These are phyloP conservation scores for Phortica variegata DNA, from an alignment of 1,140 invertebrate species.

Conservation along the genomic window DNA sequence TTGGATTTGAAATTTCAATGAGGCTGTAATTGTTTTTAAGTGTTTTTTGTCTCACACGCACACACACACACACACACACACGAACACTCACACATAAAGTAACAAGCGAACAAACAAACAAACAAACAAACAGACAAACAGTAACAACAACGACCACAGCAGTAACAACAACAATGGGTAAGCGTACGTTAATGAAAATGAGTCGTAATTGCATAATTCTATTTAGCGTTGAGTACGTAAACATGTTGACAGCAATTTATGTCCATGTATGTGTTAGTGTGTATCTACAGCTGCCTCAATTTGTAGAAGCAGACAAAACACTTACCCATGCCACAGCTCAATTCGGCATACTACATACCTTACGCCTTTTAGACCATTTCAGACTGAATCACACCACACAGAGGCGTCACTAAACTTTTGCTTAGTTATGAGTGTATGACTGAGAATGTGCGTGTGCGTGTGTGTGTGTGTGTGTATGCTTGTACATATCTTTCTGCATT, in stretches of 20 bases:
- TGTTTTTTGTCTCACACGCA: too few species aligned
- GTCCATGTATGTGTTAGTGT: too few species aligned
- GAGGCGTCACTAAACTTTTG: too few species aligned
- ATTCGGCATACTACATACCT: too few species aligned
- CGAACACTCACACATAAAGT: conserved; percentile 17
- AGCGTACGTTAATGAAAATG: conserved; percentile 38
- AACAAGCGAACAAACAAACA: not conserved
- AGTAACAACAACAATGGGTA: too few species aligned
- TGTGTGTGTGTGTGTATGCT: conserved; percentile 3
- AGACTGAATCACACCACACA: too few species aligned
- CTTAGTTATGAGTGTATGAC: too few species aligned
- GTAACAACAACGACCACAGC: not conserved
- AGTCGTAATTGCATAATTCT: conserved; percentile 54
- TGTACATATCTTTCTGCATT: conserved; percentile 12
- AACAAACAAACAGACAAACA: conserved; percentile 15
- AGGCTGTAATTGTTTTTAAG: conserved; percentile 55
- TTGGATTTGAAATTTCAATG: conserved; percentile 40
- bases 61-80: too few species aligned
- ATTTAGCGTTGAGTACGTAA: conserved; percentile 46
- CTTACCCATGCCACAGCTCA: too few species aligned
- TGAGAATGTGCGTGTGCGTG: conserved; percentile 15
- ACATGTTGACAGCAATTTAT: conserved; percentile 36
- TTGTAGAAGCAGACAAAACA: too few species aligned
- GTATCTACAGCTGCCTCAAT: too few species aligned
- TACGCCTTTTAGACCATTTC: too few species aligned